These are phyloP conservation scores for Drosophila nigromelanica DNA, from an alignment of 1,140 invertebrate species.

Conservation along the genomic window DNA sequence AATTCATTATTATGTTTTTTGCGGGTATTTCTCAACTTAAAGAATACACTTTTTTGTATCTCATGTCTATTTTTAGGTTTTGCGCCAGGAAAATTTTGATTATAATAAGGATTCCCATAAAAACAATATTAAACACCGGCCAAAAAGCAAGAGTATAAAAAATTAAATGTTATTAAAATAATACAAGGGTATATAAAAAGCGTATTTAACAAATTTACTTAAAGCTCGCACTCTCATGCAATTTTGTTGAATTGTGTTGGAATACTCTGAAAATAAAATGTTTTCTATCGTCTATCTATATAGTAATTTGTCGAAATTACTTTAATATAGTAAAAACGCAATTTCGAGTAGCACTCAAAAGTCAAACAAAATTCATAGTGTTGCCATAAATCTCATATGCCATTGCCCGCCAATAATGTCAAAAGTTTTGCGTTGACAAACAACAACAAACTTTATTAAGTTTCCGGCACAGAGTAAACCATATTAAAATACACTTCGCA, in stretches of 20 bases:
- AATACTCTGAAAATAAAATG: neutral
- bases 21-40: no score
- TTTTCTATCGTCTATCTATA: neutral
- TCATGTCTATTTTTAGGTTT: no score
- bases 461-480: slow-evolving; percentile 56
- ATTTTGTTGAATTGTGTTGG: neutral
- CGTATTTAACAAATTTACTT: slow-evolving; percentile 26
- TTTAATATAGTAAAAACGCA: slow-evolving; percentile 30
- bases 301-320: slow-evolving; percentile 16
- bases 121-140: no score
- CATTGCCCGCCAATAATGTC: slow-evolving; percentile 52
- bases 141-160: no score
- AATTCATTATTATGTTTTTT: no score
- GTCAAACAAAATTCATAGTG: slow-evolving; percentile 58
- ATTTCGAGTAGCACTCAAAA: slow-evolving; percentile 57
- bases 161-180: no score
- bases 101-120: no score
- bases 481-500: slow-evolving; percentile 67
- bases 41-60: no score
- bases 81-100: no score
- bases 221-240: no score
- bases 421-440: slow-evolving; percentile 44
- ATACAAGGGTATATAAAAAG: no score
- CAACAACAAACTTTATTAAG: slow-evolving; percentile 68
- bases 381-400: slow-evolving; percentile 65